Evolutionary conservation across 1,140 invertebrate species (phyloP), one percentile per base, ranked within the genome.

Genomic region (Drosophila funebris): DNA sequence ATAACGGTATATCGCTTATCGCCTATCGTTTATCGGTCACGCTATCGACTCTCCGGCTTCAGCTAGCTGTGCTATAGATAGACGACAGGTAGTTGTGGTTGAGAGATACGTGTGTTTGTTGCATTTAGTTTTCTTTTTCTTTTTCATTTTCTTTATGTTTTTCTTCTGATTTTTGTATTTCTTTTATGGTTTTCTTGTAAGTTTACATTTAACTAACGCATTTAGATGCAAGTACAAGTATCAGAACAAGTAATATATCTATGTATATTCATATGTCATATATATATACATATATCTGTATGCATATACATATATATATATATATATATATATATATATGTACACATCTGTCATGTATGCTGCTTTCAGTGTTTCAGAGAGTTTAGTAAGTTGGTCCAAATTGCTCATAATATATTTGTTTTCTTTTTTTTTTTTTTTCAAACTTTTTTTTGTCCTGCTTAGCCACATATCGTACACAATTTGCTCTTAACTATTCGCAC

Each of bases 301-400:
- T 53, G 13, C 31, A 48, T 29, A 14, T 37, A 4, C 9, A 18
- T 33, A 33, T 50, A 13, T 27, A 43, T 50, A 31, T 50, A 41
- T 41, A 20, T 53, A 8, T 24, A 48, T 41, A 9, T 41, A 57
- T 29, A 43, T 37, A 7, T 31, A n/a, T 52, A 52, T 52, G 6
- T 52, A 62, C n/a, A n/a, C n/a, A n/a, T n/a, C n/a, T n/a, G n/a
- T n/a, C n/a, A n/a, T 18, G 36, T 9, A 41, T 64, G 37, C 18
- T 54, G 48, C 18, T 44, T 37, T 46, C 27, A 46, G 39, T 46
- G 31, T 24, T 54, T 31, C n/a, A 27, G 50, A 66, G 44, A 43
- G 27, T 41, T 61, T 31, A 46, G 63, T 67, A 39, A 39, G 50
- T 68, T 85, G 82, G 82, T 85, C 82, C 82, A 87, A 85, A 82